Conservation (phyloP, 2,888 invertebrate genomes). For the Scaptomyza parva region DNA sequence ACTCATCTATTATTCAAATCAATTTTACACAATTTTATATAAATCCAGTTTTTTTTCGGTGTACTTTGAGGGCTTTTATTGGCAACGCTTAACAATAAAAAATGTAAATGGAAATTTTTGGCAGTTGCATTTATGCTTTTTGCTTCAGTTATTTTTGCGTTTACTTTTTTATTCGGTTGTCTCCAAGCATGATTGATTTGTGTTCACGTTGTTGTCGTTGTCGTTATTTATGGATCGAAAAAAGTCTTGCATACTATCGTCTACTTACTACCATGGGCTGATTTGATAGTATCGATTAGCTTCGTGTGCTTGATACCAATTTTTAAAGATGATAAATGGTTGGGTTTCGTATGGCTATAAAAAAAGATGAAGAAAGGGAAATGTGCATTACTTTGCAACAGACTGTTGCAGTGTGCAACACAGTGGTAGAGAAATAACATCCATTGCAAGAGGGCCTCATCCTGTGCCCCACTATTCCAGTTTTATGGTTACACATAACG, state of each 20-base stretch:
- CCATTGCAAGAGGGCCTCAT: conserved; percentile 20
- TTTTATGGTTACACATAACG: conserved; percentile 70
- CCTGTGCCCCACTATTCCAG: conserved; percentile 67
- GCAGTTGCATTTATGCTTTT: conserved; percentile 2
- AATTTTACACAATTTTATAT: neutral
- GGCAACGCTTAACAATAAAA: neutral
- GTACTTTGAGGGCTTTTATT: neutral
- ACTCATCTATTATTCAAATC: neutral
- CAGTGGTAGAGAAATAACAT: conserved; percentile 15
- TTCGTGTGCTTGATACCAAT: conserved; percentile 44
- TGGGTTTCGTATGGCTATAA: conserved; percentile 21
- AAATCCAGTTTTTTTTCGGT: neutral
- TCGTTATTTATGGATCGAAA: conserved; percentile 50
- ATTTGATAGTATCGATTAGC: conserved; percentile 70
- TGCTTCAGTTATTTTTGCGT: neutral
- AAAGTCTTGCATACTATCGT: conserved; percentile 42
- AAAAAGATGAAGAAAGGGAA: conserved; percentile 25
- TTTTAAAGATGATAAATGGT: conserved; percentile 63
- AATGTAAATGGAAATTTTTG: conserved; percentile 16
- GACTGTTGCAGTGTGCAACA: conserved; percentile 38
- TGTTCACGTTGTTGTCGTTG: conserved; percentile 30
- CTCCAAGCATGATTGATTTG: conserved; percentile 65
- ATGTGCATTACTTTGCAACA: conserved; percentile 64
- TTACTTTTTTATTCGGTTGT: conserved; percentile 10
- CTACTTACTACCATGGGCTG: conserved; percentile 21